Evolutionary conservation across 2,797 vertebrate species (phyloP).

Genomic region (Ctenosaura bakeri): DNA sequence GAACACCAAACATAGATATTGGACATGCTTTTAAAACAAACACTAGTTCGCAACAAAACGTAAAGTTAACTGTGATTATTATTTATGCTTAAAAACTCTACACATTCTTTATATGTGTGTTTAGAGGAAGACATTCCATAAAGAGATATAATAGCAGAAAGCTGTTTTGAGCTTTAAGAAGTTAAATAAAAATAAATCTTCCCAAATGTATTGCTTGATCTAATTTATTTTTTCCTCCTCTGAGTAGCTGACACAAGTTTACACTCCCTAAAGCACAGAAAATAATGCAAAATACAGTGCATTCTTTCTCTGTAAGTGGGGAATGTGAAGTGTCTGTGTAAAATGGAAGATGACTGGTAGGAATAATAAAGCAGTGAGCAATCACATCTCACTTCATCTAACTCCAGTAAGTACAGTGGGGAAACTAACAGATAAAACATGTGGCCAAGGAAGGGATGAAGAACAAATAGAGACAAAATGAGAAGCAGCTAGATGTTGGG

Average conservation of each 20-base stretch:
- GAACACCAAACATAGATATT: background rate
- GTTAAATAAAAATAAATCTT: conserved; percentile 1
- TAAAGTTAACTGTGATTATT: background rate
- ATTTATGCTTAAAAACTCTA: background rate
- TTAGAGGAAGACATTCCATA: conserved; percentile 50
- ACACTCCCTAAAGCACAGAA: conserved; percentile 16
- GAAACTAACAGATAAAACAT: conserved; percentile 24
- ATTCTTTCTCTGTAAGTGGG: conserved; percentile 21
- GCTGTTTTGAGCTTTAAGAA: conserved; percentile 30
- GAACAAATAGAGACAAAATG: conserved; percentile 5
- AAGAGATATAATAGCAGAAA: conserved; percentile 1
- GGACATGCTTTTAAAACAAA: background rate
- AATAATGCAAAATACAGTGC: conserved; percentile 49
- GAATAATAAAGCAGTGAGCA: fast-evolving
- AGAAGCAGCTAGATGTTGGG: conserved; percentile 14
- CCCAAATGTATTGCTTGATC: conserved; percentile 22
- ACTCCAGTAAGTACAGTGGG: background rate
- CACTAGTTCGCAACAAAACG: background rate
- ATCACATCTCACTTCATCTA: conserved; percentile 33
- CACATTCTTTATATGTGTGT: conserved; percentile 8
- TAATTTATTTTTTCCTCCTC: conserved; percentile 15
- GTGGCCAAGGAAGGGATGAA: background rate
- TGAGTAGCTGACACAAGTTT: conserved; percentile 30
- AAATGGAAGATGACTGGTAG: conserved; percentile 15
- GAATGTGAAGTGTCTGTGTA: background rate